Base-by-base conservation (phyloP, 2,113 vertebrate genomes). In the Colius striatus region DNA sequence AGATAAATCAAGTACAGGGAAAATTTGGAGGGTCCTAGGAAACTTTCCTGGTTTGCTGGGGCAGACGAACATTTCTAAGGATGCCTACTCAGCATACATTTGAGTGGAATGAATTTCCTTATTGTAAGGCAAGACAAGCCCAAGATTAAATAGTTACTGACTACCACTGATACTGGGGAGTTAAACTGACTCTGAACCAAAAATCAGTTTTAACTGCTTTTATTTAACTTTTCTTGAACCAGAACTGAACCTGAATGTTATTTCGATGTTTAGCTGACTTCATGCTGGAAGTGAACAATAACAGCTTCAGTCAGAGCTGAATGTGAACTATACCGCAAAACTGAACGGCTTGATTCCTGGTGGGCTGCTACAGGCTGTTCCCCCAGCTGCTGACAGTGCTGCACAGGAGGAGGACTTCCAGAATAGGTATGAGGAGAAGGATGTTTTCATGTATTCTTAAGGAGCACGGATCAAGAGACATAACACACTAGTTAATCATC, bases 401-500 rank as follows among this genome's bases (percentile, higher is more conserved):
- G 71, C 89, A 70, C 50, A 48, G 65, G 22, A 92, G 93, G 34
- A 83, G n/a, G 38, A 67, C 65, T 92, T 94, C 60, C 66, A 73
- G 75, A 87, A 85, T 36, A 83, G 84, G 79, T 93, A 79, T 5
- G 38, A 91, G 62, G 72, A 91, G 82, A 63, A 95, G 79, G 60
- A 74, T 91, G 87, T 92, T 95, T 91, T 94, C 51, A 3, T 73
- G 87, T 92, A 79, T 61, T 85, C 63, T 83, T 90, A 85, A 45
- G 88, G 51, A 93, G 60, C 75, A 86, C 14, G 87, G 87, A 95
- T 85, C 84, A 94, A 87, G 88, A 90, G 87, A 82, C 38, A 41
- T 71, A 95, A 92, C 83, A 94, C 4, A 11, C 67, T 73, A 83
- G 78, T 88, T 96, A 95, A 93, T 94, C 87, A 93, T 92, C 89